Evolutionary conservation across 2,888 invertebrate species (phyloP).

Genomic region (Heteromurus nitidus): DNA sequence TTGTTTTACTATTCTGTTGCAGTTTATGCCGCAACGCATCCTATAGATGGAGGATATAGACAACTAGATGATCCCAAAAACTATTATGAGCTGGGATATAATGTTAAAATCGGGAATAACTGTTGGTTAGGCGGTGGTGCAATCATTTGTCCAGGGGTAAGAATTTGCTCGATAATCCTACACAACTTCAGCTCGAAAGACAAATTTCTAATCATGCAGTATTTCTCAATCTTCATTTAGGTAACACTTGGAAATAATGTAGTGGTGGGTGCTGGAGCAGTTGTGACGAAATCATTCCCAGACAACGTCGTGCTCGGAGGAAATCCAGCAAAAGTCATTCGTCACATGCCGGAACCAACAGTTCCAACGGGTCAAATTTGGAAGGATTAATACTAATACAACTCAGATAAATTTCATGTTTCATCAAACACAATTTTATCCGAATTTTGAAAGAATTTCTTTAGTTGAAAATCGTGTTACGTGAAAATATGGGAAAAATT

Average conservation of each 20-base stretch:
- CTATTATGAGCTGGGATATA: constrained; percentile 63
- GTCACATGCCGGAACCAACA: constrained; percentile 59
- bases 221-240: constrained; percentile 6
- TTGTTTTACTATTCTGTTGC: too few species aligned
- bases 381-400: constrained; percentile 45
- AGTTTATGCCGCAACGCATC: constrained; percentile 69
- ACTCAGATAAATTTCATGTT: too few species aligned
- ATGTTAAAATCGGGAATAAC: constrained; percentile 64
- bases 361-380: constrained; percentile 21
- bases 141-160: constrained; percentile 70
- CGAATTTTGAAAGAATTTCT: too few species aligned
- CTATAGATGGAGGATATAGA: constrained; percentile 59
- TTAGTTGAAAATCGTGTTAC: too few species aligned
- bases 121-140: constrained; percentile 70
- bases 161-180: too few species aligned
- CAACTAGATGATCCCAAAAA: constrained; percentile 23
- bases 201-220: not conserved
- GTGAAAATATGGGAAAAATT: too few species aligned
- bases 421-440: too few species aligned
- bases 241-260: constrained; percentile 66
- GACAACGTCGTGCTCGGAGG: constrained; percentile 67
- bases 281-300: constrained; percentile 69
- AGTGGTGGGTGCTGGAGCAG: constrained; percentile 67
- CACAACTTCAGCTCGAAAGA: too few species aligned
- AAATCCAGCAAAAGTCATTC: constrained; percentile 69